Conservation (phyloP, 2,888 invertebrate genomes). For the Plagiodera versicolora region DNA sequence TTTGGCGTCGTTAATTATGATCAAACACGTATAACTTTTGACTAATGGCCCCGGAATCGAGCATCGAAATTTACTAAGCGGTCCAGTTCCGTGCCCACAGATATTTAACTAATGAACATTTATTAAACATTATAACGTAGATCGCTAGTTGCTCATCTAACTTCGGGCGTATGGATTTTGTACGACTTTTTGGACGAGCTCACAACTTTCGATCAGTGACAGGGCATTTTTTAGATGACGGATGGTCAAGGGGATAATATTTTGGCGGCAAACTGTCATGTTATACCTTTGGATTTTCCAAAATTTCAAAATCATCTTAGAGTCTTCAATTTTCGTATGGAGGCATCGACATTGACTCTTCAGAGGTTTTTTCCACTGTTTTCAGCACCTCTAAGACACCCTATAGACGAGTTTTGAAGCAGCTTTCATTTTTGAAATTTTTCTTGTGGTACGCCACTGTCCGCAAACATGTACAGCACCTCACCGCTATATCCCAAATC, state of each 20-base stretch:
- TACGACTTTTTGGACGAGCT: not conserved
- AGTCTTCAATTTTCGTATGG: too few relatives aligned
- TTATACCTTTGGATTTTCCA: too few relatives aligned
- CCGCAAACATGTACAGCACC: not conserved
- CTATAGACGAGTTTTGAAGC: too few relatives aligned
- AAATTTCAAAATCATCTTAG: too few relatives aligned
- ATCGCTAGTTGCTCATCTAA: not conserved
- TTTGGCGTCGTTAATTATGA: too few relatives aligned
- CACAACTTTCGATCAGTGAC: not conserved
- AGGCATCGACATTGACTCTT: too few relatives aligned
- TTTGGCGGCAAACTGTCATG: too few relatives aligned
- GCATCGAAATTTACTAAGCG: conserved; percentile 1
- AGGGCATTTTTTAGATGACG: not conserved
- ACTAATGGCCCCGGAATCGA: conserved; percentile 4
- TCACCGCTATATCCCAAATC: not conserved
- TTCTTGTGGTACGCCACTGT: not conserved
- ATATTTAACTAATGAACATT: conserved; percentile 12
- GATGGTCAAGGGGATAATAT: too few relatives aligned
- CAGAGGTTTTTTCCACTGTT: too few relatives aligned
- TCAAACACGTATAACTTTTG: not conserved
- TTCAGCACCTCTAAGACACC: too few relatives aligned
- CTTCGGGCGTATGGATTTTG: not conserved
- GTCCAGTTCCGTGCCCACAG: not conserved
- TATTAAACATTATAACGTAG: conserved; percentile 5
- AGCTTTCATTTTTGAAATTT: too few relatives aligned